These are phyloP conservation scores for Pleuronectes platessa DNA, from an alignment of 2,113 vertebrate genomes.

Conservation along the genomic window DNA sequence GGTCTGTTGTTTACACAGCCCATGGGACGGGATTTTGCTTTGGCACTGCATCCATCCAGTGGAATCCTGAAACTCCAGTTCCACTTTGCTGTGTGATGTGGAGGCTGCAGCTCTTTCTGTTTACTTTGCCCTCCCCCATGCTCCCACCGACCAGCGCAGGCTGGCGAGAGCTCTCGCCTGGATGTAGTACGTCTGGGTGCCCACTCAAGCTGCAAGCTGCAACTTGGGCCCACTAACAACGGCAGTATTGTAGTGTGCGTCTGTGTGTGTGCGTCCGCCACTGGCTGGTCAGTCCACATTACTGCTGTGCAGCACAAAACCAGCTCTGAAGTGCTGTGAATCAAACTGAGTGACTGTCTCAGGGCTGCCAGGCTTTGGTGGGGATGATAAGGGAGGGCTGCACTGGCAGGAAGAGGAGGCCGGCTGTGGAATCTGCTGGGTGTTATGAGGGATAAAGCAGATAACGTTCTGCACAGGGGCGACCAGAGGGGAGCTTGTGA, in stretches of 20 bases:
- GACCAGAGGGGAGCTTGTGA: constrained; percentile 31
- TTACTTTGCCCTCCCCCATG: constrained; percentile 43
- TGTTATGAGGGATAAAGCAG: constrained; percentile 35
- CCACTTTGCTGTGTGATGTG: constrained; percentile 45
- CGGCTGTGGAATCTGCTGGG: constrained; percentile 50
- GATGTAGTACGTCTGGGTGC: constrained; percentile 53
- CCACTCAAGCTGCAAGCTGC: constrained; percentile 39
- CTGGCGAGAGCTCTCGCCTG: constrained; percentile 42
- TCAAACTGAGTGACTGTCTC: constrained; percentile 16
- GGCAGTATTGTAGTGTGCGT: constrained; percentile 42
- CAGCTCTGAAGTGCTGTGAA: constrained; percentile 17
- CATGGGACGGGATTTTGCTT: constrained; percentile 55
- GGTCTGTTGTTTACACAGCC: constrained; percentile 64
- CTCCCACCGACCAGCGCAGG: constrained; percentile 32
- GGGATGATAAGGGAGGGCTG: constrained; percentile 40
- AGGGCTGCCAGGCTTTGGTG: constrained; percentile 26
- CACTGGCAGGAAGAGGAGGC: constrained; percentile 43
- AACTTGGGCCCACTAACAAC: constrained; percentile 50
- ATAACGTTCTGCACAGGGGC: constrained; percentile 36
- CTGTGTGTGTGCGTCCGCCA: constrained; percentile 2
- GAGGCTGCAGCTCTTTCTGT: constrained; percentile 58
- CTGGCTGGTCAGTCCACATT: constrained; percentile 24
- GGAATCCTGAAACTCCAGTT: constrained; percentile 70
- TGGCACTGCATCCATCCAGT: constrained; percentile 56
- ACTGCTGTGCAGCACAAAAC: constrained; percentile 23